These are phyloP conservation scores for Orientallactaga bullata DNA, from an alignment of 2,113 vertebrate species.

Conservation along the genomic window DNA sequence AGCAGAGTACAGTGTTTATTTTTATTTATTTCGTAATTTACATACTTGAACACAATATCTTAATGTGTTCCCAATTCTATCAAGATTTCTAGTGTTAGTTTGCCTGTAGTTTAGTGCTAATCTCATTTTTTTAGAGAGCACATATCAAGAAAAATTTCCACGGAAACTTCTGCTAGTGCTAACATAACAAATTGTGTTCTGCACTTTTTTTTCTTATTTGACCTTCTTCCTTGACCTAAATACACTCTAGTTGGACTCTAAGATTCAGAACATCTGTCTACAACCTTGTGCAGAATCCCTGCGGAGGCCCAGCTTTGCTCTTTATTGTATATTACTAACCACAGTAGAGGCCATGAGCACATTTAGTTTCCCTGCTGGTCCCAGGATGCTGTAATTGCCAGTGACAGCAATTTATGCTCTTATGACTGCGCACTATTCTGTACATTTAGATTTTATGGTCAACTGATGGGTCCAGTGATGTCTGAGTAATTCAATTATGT, in stretches of 20 bases:
- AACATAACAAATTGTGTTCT: slow-evolving; percentile 66
- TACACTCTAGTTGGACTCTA: slow-evolving; percentile 68
- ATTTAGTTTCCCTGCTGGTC: slow-evolving; percentile 60
- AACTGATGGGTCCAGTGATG: slow-evolving; percentile 83
- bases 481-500: slow-evolving; percentile 20
- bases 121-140: slow-evolving; percentile 52
- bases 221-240: slow-evolving; percentile 75
- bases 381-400: slow-evolving; percentile 80
- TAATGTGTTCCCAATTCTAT: neutral
- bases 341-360: slow-evolving; percentile 63
- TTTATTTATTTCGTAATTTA: too few relatives aligned
- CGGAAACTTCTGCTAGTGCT: slow-evolving; percentile 62
- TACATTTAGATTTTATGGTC: slow-evolving; percentile 72
- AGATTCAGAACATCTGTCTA: slow-evolving; percentile 79
- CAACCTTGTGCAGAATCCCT: slow-evolving; percentile 65
- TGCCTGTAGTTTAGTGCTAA: slow-evolving; percentile 25
- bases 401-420: slow-evolving; percentile 85
- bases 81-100: slow-evolving; percentile 23
- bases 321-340: slow-evolving; percentile 72
- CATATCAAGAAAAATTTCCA: neutral
- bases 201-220: slow-evolving; percentile 64
- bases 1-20: neutral
- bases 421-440: slow-evolving; percentile 77
- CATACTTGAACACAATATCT: slow-evolving; percentile 2
- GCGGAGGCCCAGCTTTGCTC: slow-evolving; percentile 67